A percentile compares a stretch with the other conserved stretches of the same genome.
phyloP scores from a whole-genome alignment of 2,113 vertebrate genomes.

The Colistium nudipinnis region DNA sequence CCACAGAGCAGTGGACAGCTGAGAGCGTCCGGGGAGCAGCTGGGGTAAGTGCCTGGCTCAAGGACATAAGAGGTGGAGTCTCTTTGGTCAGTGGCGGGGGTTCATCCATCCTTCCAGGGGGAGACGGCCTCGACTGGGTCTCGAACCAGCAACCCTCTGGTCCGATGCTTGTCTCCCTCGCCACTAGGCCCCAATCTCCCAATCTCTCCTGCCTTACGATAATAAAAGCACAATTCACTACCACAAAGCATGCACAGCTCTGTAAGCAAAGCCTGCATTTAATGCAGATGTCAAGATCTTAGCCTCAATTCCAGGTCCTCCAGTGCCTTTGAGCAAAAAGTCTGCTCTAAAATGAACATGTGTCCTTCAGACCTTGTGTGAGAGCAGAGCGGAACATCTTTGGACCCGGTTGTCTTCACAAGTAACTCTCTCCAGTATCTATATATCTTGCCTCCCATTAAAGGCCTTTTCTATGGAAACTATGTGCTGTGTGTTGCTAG shows the following conservation, averaged over 20 bases:
- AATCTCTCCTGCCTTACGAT: too few species aligned
- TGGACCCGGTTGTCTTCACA: slow-evolving; percentile 54
- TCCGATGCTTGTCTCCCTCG: too few species aligned
- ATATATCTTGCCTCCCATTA: slow-evolving; percentile 72
- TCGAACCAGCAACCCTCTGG: too few species aligned
- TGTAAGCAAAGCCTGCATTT: slow-evolving; percentile 25
- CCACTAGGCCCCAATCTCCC: too few species aligned
- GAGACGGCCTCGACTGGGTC: too few species aligned
- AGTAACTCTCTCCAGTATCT: slow-evolving; percentile 69
- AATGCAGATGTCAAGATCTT: slow-evolving; percentile 21
- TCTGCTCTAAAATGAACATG: slow-evolving; percentile 46
- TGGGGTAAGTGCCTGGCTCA: too few species aligned
- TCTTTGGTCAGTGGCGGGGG: too few species aligned
- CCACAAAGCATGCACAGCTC: slow-evolving; percentile 44
- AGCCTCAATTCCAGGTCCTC: slow-evolving; percentile 16
- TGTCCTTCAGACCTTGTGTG: slow-evolving; percentile 53
- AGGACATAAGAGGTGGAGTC: too few species aligned
- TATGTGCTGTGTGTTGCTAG: slow-evolving; percentile 74
- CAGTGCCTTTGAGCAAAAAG: slow-evolving; percentile 22
- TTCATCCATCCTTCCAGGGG: too few species aligned
- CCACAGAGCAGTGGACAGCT: too few species aligned
- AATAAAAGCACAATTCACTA: slow-evolving; percentile 32
- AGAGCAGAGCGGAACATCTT: slow-evolving; percentile 45
- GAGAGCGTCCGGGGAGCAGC: too few species aligned
- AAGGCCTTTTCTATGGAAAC: slow-evolving; percentile 77